Evolutionary conservation across 2,888 invertebrate species (phyloP).

Genomic region (Ectemnius continuus): DNA sequence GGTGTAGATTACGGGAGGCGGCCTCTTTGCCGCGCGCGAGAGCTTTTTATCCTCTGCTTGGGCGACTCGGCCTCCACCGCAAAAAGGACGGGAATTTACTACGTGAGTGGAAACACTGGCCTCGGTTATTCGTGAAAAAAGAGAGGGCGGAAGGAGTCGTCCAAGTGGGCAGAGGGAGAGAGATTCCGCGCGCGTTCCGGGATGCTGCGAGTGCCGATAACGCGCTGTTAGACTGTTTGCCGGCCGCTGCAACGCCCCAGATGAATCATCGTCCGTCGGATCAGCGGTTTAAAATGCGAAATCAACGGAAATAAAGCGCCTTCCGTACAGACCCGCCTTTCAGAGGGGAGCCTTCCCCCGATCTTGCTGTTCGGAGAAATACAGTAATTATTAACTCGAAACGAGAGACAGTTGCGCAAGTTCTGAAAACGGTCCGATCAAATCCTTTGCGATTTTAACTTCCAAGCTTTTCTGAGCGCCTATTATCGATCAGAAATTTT

Average conservation of each 20-base stretch:
- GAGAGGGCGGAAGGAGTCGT: constrained; percentile 8
- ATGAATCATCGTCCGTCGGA: constrained; percentile 64
- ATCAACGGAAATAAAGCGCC: constrained; percentile 45
- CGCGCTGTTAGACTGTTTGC: constrained; percentile 56
- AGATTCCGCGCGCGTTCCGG: constrained; percentile 6
- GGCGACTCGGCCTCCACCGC: background rate
- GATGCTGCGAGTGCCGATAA: constrained; percentile 42
- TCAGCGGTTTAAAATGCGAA: constrained; percentile 61
- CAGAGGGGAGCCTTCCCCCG: no score
- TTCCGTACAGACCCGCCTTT: no score
- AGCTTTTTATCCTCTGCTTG: background rate
- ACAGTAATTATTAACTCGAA: no score
- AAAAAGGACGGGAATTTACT: background rate
- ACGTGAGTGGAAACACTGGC: background rate
- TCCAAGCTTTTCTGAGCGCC: no score
- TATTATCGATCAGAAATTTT: no score
- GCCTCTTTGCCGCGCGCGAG: background rate
- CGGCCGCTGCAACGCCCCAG: constrained; percentile 54
- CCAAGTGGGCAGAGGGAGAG: background rate
- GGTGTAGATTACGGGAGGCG: no score
- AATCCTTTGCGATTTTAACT: no score
- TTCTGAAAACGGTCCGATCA: no score
- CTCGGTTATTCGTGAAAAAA: background rate
- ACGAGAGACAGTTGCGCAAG: no score
- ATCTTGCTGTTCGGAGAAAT: no score